Base-by-base conservation (phyloP, 2,113 vertebrate genomes). In the Myotis lucifugus region DNA sequence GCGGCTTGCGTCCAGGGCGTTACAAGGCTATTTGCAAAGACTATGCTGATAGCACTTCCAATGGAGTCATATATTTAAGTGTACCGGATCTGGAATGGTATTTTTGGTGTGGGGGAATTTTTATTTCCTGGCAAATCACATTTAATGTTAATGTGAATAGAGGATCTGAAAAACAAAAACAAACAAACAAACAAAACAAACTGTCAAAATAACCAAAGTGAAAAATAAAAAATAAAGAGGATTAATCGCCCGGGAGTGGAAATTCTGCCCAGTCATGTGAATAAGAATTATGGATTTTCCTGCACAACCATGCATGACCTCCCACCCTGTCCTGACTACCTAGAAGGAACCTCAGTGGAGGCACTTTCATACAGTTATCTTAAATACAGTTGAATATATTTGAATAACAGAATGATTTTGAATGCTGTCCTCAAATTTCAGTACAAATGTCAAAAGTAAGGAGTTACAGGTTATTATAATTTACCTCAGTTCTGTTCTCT, bases 111-210 rank as follows among this genome's bases (percentile, higher is more conserved):
- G 52, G 52, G 17, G 52, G 52, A 54, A 17, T 54, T 54, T 54
- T 54, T 54, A 54, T 54, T 21, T 21, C 52, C 18, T 19, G 54
- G 19, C 93, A 90, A 87, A 98, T 97, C 96, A 95, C 97, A 98
- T 97, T 96, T 18, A 54, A 54, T 54, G 54, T 54, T 54, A 19
- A 54, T 19, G 7, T 54, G 54, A 21, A 19, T 54, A 54, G 18
- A 54, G 54, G 21, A 54, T 54, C 7, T 54, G 19, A 7, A 52
- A 52, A 52, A 52, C 50, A 52, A 54, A 42, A 42, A 42, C 42
- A 42, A 42, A 42, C 42, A n/a, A n/a, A n/a, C n/a, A 42, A 42
- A 42, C 42, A 87, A 82, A 92, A 54, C 54, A 42, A 54, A 54
- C 52, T 19, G 5, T 18, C 6, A 6, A 54, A 54, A 54, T 19